Evolutionary conservation across 2,888 invertebrate species (phyloP).

Genomic region (Hybos culiciformis): DNA sequence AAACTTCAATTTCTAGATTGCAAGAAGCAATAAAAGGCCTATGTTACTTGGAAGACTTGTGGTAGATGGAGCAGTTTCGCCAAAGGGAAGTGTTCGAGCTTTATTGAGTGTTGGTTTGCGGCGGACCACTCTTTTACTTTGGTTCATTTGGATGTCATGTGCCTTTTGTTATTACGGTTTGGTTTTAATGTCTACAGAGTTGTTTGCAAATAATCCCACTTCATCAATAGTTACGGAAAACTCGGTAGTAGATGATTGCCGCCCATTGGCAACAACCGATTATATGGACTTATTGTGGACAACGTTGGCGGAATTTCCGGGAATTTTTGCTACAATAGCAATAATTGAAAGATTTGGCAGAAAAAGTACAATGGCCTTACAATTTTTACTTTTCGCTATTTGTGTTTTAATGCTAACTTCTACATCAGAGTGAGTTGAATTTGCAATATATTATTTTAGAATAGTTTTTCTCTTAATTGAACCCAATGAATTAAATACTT

Average conservation of each 20-base stretch:
- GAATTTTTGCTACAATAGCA: conserved; percentile 76
- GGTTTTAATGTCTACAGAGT: conserved; percentile 86
- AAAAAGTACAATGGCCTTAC: conserved; percentile 86
- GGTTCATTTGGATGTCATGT: conserved; percentile 92
- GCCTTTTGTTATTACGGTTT: conserved; percentile 93
- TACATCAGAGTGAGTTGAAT: conserved; percentile 44
- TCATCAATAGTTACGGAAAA: conserved; percentile 15
- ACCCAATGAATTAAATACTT: conserved; percentile 7
- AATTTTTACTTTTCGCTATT: conserved; percentile 71
- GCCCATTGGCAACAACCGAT: conserved; percentile 65
- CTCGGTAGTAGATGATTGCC: conserved; percentile 46
- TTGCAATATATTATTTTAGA: conserved; percentile 26
- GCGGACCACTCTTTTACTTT: conserved; percentile 71
- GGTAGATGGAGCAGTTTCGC: conserved; percentile 51
- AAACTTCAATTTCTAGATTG: conserved; percentile 44
- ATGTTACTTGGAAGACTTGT: conserved; percentile 76
- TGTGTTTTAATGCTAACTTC: conserved; percentile 64
- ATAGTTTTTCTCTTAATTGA: conserved; percentile 13
- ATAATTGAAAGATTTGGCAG: conserved; percentile 82
- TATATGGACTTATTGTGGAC: conserved; percentile 90
- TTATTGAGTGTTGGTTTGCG: conserved; percentile 66
- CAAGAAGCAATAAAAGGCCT: conserved; percentile 75
- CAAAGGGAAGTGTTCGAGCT: conserved; percentile 53
- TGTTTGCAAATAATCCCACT: conserved; percentile 41
- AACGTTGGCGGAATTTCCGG: conserved; percentile 87